Percentiles rank a stretch among this genome's conserved stretches.
These are phyloP conservation scores for Xenopus borealis DNA, from an alignment of 2,113 vertebrate genomes.

Conservation along the genomic window DNA sequence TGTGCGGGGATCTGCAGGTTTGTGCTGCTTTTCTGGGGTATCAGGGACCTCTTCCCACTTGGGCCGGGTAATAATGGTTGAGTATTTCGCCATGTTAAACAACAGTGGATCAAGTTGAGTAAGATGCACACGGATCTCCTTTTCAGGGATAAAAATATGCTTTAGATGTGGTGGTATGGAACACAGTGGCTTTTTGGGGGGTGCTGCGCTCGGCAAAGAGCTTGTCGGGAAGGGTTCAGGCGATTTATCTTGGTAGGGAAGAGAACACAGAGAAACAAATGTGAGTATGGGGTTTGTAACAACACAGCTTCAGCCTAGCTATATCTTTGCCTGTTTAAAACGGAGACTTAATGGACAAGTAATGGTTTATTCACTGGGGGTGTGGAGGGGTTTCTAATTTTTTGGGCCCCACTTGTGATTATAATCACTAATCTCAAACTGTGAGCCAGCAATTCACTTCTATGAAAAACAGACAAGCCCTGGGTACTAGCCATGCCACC, in stretches of 20 bases:
- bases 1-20: background rate
- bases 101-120: constrained; percentile 18
- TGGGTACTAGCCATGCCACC: no score
- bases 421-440: no score
- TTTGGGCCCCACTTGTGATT: background rate
- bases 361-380: no score
- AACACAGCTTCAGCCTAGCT: no score
- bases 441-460: no score
- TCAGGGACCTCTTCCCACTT: background rate
- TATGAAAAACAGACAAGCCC: no score
- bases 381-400: no score
- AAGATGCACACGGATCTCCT: constrained; percentile 27
- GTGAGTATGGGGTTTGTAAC: no score
- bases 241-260: background rate
- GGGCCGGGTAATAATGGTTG: background rate
- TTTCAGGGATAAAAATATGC: constrained; percentile 12
- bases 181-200: background rate
- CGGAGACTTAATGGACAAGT: background rate
- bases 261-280: no score
- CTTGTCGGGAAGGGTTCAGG: no score
- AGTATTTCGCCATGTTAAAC: constrained; percentile 3
- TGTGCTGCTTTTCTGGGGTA: background rate
- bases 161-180: background rate
- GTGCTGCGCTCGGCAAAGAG: background rate
- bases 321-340: no score